phyloP scores from a whole-genome alignment of 1,140 invertebrate genomes.

The Stenopsyche tienmushanensis region DNA sequence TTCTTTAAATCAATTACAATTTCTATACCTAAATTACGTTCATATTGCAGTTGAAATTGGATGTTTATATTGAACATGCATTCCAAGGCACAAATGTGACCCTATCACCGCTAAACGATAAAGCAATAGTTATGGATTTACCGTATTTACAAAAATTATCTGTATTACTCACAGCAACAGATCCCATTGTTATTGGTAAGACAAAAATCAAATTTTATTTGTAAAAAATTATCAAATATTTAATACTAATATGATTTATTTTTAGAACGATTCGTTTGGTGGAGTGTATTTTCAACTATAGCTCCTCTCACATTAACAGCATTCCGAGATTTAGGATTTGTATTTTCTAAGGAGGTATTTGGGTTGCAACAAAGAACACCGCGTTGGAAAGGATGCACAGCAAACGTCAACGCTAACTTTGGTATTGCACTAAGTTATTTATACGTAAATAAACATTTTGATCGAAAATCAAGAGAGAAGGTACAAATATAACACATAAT shows the following conservation, averaged over 20 bases:
- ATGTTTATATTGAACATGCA: conserved; percentile 60
- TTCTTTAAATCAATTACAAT: neutral
- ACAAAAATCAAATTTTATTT: conserved; percentile 27
- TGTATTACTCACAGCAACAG: conserved; percentile 53
- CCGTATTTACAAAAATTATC: conserved; percentile 62
- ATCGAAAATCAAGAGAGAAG: conserved; percentile 65
- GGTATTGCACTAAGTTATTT: conserved; percentile 75
- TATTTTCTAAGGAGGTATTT: conserved; percentile 63
- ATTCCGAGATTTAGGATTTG: conserved; percentile 62
- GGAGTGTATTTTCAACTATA: conserved; percentile 66
- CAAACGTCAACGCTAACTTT: conserved; percentile 74
- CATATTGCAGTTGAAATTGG: conserved; percentile 68
- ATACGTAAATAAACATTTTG: conserved; percentile 73
- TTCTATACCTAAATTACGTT: neutral
- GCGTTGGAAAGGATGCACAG: conserved; percentile 73
- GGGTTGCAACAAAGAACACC: conserved; percentile 63
- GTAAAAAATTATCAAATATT: conserved; percentile 8
- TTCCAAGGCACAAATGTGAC: conserved; percentile 61
- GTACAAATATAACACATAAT: conserved; percentile 47
- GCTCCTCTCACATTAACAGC: conserved; percentile 61
- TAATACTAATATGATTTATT: conserved; percentile 30
- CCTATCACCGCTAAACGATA: conserved; percentile 53
- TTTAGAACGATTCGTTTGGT: conserved; percentile 65
- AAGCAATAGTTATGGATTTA: conserved; percentile 63
- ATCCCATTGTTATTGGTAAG: conserved; percentile 59